Evolutionary conservation across 2,888 invertebrate genomes (phyloP), one percentile per base, ranked within the genome.

Genomic region (Neoaliturus tenellus): DNA sequence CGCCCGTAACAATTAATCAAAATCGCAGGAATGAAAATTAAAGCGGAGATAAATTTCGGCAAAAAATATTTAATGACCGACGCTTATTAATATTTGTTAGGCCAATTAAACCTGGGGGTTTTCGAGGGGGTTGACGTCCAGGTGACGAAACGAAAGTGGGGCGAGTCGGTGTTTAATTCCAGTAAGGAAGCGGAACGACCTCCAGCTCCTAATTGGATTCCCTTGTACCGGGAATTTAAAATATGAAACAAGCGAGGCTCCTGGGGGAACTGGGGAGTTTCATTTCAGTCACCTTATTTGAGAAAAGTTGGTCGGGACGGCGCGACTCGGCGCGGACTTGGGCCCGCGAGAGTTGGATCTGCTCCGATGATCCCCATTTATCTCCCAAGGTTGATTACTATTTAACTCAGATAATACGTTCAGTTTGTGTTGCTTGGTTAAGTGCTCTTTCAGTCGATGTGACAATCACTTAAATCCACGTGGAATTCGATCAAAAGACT

Each of bases 141-240:
- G 62, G 62, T 62, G 62, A 62, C 51, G 5, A 23, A 17, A 17
- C 28, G 31, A 28, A 14, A 44, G 73, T 44, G 78, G 55, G 55
- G 78, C n/a, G 33, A 23, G 44, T 35, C 23, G 55, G 31, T 78
- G 51, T 55, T 55, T 51, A 51, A 55, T 55, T 51, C 55, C 51
- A 33, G 55, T 25, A 48, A 75, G 75, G 75, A 48, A 75, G 75
- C 41, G 28, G 51, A 35, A 25, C 82, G 51, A 69, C 82, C 28
- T 62, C 31, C 39, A 58, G 73, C 55, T 82, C 41, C 82, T 82
- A 82, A 82, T 82, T 82, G 82, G 82, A 82, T 82, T 82, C 71
- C 41, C 82, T 82, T 71, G 82, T 82, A 81, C 67, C 28, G 82
- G 62, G 71, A 82, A 82, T 82, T 82, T 82, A 71, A 82, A 82